A percentile compares a stretch with the other conserved stretches of the same genome.
Conservation (phyloP, 1,140 invertebrate species). For the Conus ventricosus region DNA sequence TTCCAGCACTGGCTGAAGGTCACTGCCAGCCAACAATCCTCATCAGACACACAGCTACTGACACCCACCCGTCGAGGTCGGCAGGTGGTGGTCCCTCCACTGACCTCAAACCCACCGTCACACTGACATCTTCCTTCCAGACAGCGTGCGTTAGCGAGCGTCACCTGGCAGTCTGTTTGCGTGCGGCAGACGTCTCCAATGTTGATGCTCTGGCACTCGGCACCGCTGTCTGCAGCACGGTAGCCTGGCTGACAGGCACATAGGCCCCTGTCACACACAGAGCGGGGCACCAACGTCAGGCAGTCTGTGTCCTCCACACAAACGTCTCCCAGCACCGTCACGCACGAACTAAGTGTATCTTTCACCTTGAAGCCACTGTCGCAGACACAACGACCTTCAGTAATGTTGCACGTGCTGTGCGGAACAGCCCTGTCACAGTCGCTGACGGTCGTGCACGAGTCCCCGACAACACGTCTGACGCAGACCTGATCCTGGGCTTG, state of each 20-base stretch:
- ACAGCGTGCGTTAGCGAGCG: neutral
- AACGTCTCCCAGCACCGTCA: neutral
- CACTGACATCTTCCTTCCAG: conserved; percentile 12
- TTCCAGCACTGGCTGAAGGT: conserved; percentile 40
- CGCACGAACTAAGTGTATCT: neutral
- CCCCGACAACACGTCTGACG: conserved; percentile 27
- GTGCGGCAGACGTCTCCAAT: conserved; percentile 33
- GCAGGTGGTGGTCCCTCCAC: neutral
- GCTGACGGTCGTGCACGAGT: conserved; percentile 30
- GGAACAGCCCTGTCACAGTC: conserved; percentile 43
- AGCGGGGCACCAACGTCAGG: conserved; percentile 6
- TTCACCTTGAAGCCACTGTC: conserved; percentile 27
- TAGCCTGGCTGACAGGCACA: conserved; percentile 21
- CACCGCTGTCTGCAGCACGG: neutral
- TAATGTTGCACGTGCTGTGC: conserved; percentile 38
- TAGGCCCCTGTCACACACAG: neutral
- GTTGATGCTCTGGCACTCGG: neutral
- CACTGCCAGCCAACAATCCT: conserved; percentile 48
- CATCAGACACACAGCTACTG: conserved; percentile 6
- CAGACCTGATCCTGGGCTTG: neutral
- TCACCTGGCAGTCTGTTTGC: conserved; percentile 8
- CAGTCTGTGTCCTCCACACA: conserved; percentile 49
- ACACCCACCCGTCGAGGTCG: neutral
- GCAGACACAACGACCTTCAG: conserved; percentile 36
- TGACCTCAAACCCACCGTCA: conserved; percentile 7